A percentile compares a stretch with the other conserved stretches of the same genome.
These are phyloP conservation scores for Syngnathus scovelli DNA, from an alignment of 2,113 vertebrate genomes.

Conservation along the genomic window DNA sequence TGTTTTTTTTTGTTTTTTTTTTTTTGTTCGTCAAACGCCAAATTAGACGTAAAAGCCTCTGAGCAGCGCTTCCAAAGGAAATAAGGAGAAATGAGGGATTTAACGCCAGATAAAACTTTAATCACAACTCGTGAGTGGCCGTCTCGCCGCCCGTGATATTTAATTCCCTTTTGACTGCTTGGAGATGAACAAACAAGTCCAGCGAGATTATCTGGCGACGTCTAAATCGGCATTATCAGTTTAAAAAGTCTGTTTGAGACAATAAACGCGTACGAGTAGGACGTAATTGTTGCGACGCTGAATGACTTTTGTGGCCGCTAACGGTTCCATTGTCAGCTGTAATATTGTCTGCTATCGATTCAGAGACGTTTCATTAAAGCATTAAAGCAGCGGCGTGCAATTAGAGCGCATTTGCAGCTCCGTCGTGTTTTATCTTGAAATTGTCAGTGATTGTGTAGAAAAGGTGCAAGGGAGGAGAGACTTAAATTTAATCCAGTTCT, in stretches of 20 bases:
- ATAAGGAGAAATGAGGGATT: slow-evolving; percentile 5
- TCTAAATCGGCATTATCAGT: slow-evolving; percentile 26
- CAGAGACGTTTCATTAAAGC: slow-evolving; percentile 65
- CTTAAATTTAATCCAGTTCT: background rate
- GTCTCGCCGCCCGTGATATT: slow-evolving; percentile 3
- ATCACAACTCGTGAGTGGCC: slow-evolving; percentile 1
- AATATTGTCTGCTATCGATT: slow-evolving; percentile 67
- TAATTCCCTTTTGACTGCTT: background rate
- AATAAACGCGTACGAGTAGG: background rate
- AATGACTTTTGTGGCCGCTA: slow-evolving; percentile 50
- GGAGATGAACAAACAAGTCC: slow-evolving; percentile 30
- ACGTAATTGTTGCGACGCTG: background rate
- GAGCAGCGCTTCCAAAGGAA: background rate
- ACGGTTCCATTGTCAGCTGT: slow-evolving; percentile 73
- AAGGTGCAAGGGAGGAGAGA: slow-evolving; percentile 6
- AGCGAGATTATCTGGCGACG: slow-evolving; percentile 39
- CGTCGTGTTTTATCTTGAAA: slow-evolving; percentile 30
- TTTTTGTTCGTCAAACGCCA: slow-evolving; percentile 20
- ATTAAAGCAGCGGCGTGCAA: slow-evolving; percentile 3
- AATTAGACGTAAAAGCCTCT: slow-evolving; percentile 12
- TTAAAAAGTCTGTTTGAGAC: slow-evolving; percentile 29
- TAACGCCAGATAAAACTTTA: background rate
- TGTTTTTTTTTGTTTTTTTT: slow-evolving; percentile 5
- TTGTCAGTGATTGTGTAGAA: slow-evolving; percentile 11
- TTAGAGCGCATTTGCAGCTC: slow-evolving; percentile 19